A percentile compares a stretch with the other conserved stretches of the same genome.
phyloP scores from a whole-genome alignment of 2,113 vertebrate genomes.

The Oncorhynchus keta region DNA sequence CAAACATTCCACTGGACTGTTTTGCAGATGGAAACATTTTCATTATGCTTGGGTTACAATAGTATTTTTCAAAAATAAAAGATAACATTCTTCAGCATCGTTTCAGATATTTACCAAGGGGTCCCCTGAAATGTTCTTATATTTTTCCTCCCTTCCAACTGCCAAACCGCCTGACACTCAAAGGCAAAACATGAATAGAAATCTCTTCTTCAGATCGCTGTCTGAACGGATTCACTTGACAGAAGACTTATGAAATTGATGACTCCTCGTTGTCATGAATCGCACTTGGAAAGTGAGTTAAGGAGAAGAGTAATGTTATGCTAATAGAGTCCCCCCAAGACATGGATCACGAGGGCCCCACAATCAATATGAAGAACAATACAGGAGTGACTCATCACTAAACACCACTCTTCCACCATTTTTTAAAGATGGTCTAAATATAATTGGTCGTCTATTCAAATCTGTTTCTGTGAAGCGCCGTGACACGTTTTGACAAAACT shows the following conservation, averaged over 20 bases:
- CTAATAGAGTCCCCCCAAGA: constrained; percentile 46
- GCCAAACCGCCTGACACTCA: constrained; percentile 40
- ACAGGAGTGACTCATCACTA: constrained; percentile 26
- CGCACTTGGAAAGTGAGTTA: constrained; percentile 23
- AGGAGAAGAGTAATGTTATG: constrained; percentile 39
- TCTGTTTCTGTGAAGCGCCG: constrained; percentile 7
- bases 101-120: constrained; percentile 22
- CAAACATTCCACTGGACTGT: background rate
- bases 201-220: constrained; percentile 32
- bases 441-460: constrained; percentile 33
- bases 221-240: constrained; percentile 26
- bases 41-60: constrained; percentile 23
- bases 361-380: constrained; percentile 31
- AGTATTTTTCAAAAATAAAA: constrained; percentile 39
- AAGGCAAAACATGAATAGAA: constrained; percentile 29
- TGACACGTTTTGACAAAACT: constrained; percentile 34
- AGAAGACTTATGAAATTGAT: constrained; percentile 23
- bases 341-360: constrained; percentile 26
- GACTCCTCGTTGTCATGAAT: constrained; percentile 21
- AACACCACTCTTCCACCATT: constrained; percentile 5
- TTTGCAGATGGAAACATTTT: background rate
- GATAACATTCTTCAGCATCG: constrained; percentile 31
- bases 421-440: constrained; percentile 40
- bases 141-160: background rate
- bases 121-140: constrained; percentile 4